phyloP scores from a whole-genome alignment of 2,888 invertebrate species.

The Cephus pulcher region DNA sequence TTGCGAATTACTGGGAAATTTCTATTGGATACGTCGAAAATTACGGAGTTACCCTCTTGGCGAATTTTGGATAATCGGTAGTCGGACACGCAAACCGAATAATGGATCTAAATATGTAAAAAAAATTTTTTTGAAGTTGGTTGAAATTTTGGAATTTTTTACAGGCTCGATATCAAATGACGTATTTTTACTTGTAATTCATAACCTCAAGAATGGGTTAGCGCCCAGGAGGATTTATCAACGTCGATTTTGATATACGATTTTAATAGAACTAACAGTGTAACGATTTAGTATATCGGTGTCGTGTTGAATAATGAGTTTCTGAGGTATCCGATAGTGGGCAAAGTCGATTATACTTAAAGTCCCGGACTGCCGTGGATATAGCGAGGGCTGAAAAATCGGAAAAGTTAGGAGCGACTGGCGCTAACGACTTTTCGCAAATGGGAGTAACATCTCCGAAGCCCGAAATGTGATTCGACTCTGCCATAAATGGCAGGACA shows the following conservation, averaged over 20 bases:
- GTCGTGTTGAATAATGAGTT: neutral
- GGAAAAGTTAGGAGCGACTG: conserved; percentile 21
- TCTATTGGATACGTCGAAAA: neutral
- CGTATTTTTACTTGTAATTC: too few species aligned
- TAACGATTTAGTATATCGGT: neutral
- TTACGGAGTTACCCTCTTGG: too few species aligned
- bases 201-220: too few species aligned
- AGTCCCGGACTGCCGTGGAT: neutral
- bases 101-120: conserved; percentile 21
- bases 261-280: neutral
- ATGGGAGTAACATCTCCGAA: conserved; percentile 44
- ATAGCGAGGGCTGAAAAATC: conserved; percentile 12
- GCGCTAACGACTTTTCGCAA: conserved; percentile 41
- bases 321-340: neutral
- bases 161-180: neutral
- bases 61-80: conserved; percentile 23
- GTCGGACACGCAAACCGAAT: conserved; percentile 22
- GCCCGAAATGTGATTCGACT: conserved; percentile 44
- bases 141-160: neutral
- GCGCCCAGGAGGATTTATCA: too few species aligned
- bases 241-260: neutral
- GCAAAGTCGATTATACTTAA: neutral
- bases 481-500: conserved; percentile 49
- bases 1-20: neutral
- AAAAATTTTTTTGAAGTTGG: neutral